A percentile compares a stretch with the other conserved stretches of the same genome.
phyloP scores from a whole-genome alignment of 92 coral and sea anemone species.

The Porites evermanni region DNA sequence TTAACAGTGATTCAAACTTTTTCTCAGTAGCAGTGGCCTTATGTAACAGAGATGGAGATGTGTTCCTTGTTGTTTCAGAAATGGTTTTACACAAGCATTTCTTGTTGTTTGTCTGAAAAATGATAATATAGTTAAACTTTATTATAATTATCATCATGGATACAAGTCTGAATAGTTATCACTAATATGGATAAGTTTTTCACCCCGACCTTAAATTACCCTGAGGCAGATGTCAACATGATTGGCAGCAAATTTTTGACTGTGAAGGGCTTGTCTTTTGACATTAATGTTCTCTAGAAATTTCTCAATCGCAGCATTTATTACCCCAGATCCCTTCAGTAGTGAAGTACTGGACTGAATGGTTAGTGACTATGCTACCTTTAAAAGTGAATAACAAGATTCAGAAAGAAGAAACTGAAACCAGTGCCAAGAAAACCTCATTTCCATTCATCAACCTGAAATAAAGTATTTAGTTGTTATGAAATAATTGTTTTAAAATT shows the following conservation, averaged over 20 bases:
- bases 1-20: no score
- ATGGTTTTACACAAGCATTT: background rate
- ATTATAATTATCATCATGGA: background rate
- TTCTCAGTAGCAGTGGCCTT: no score
- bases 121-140: background rate
- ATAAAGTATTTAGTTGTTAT: no score
- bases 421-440: no score
- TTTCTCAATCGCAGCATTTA: slow-evolving; percentile 8
- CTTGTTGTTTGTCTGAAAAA: background rate
- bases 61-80: background rate
- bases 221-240: slow-evolving; percentile 27
- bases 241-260: slow-evolving; percentile 35
- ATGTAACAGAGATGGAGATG: background rate
- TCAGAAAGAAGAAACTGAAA: background rate
- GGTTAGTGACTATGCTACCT: background rate
- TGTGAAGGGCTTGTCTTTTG: slow-evolving; percentile 36
- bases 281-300: slow-evolving; percentile 10
- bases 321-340: background rate
- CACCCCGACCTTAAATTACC: background rate
- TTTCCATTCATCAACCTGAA: no score
- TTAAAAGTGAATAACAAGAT: background rate
- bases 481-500: no score
- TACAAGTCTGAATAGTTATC: background rate
- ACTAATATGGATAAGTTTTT: background rate
- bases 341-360: background rate